Conservation (phyloP, 2,888 invertebrate genomes). For the Folsomia candida region DNA sequence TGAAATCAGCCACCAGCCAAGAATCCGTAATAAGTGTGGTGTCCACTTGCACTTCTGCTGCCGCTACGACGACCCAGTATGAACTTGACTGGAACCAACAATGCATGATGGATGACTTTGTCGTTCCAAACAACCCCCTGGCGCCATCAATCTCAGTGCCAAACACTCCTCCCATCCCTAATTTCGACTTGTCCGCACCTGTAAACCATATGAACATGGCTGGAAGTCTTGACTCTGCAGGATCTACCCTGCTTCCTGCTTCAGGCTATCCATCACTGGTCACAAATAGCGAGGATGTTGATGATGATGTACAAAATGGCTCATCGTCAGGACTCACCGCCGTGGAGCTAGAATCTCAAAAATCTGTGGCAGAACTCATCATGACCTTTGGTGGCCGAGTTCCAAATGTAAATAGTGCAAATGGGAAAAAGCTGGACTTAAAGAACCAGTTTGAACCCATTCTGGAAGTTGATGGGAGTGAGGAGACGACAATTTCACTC, state of each 20-base stretch:
- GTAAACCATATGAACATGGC: constrained; percentile 24
- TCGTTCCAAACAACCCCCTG: not conserved
- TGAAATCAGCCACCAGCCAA: constrained; percentile 41
- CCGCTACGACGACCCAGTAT: constrained; percentile 19
- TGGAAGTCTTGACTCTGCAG: constrained; percentile 13
- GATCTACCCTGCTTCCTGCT: not conserved
- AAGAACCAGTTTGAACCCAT: constrained; percentile 47
- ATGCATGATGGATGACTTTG: constrained; percentile 19
- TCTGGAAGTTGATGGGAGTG: constrained; percentile 39
- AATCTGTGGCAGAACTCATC: constrained; percentile 44
- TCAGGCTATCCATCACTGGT: constrained; percentile 23
- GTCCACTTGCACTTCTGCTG: constrained; percentile 38
- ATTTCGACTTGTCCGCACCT: constrained; percentile 37
- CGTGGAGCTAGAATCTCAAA: constrained; percentile 34
- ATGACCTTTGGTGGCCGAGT: constrained; percentile 43
- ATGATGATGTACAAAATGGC: not conserved
- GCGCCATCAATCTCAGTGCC: constrained; percentile 35
- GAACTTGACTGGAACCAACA: constrained; percentile 30
- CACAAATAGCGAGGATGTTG: not conserved
- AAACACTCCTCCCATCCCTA: constrained; percentile 34
- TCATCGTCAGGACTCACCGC: constrained; percentile 14
- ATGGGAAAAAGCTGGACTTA: constrained; percentile 39
- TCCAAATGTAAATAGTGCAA: not conserved
- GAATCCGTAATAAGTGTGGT: constrained; percentile 39
- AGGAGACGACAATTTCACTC: constrained; percentile 36